Conservation (phyloP, 2,113 vertebrate species). For the Mystacornis crossleyi region DNA sequence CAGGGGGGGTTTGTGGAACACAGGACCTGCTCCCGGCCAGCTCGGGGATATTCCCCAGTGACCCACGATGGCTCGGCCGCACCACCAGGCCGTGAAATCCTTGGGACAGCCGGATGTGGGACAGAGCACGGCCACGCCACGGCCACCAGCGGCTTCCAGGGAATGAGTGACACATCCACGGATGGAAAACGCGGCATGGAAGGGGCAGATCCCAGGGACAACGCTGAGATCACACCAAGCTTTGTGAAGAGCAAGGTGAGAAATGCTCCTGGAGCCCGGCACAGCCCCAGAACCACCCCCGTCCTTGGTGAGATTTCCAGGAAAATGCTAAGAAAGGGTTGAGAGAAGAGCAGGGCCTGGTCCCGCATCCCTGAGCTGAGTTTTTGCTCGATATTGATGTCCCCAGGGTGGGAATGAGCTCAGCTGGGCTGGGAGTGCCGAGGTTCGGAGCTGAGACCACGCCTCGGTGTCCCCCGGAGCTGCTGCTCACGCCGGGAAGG, state of each 20-base stretch:
- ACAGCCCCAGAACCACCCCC: not conserved
- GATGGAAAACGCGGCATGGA: not conserved
- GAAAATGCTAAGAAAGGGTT: not conserved
- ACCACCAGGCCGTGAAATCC: not conserved
- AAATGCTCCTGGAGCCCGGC: not conserved
- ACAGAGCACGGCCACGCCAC: fast-evolving
- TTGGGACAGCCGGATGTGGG: not conserved
- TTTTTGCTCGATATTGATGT: fast-evolving
- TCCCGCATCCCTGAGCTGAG: not conserved
- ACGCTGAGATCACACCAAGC: fast-evolving
- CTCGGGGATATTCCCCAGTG: not conserved
- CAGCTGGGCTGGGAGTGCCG: not conserved
- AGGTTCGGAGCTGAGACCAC: not conserved
- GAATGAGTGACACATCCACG: fast-evolving
- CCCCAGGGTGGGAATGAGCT: not conserved
- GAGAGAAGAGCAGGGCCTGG: not conserved
- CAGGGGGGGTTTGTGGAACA: not conserved
- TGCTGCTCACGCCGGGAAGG: not conserved
- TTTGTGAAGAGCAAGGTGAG: not conserved
- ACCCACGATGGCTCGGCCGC: not conserved
- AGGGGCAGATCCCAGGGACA: not conserved
- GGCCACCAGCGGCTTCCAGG: not conserved
- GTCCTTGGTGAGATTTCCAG: not conserved
- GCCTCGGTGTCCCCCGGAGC: fast-evolving
- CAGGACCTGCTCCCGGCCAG: not conserved